Evolutionary conservation across 2,113 vertebrate species (phyloP).

Genomic region (Aspidoscelis tigris): DNA sequence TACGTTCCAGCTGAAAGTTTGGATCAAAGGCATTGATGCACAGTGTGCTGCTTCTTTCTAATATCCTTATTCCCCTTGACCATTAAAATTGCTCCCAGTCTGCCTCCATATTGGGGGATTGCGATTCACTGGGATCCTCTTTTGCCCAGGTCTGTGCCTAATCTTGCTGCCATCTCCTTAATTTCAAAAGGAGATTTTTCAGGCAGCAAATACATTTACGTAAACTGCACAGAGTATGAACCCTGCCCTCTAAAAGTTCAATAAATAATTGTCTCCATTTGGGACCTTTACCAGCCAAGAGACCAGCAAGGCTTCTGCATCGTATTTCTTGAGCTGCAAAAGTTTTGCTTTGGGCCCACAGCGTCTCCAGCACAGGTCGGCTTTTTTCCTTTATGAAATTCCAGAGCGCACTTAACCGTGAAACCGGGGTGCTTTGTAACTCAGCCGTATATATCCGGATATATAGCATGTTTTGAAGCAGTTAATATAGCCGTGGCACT

Average conservation of each 20-base stretch:
- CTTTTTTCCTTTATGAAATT: background rate
- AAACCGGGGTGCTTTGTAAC: background rate
- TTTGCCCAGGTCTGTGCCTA: background rate
- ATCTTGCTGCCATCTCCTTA: background rate
- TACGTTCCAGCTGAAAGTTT: no score
- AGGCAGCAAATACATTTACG: background rate
- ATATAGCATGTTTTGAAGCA: background rate
- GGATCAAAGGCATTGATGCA: no score
- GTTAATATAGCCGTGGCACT: background rate
- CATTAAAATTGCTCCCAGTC: background rate
- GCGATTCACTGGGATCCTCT: background rate
- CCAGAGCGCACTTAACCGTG: background rate
- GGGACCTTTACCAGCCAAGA: no score
- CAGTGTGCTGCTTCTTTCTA: no score
- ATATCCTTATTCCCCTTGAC: no score
- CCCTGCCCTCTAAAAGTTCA: no score
- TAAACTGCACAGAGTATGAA: no score
- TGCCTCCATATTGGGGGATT: background rate
- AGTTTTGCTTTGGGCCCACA: background rate
- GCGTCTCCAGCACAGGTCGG: background rate
- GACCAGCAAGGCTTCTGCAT: background rate
- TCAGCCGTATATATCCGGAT: background rate
- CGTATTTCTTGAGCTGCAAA: background rate
- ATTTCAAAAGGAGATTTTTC: background rate
- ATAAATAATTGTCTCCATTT: background rate